Evolutionary conservation across 1,140 invertebrate genomes (phyloP).

Genomic region (Meloidogyne exigua): DNA sequence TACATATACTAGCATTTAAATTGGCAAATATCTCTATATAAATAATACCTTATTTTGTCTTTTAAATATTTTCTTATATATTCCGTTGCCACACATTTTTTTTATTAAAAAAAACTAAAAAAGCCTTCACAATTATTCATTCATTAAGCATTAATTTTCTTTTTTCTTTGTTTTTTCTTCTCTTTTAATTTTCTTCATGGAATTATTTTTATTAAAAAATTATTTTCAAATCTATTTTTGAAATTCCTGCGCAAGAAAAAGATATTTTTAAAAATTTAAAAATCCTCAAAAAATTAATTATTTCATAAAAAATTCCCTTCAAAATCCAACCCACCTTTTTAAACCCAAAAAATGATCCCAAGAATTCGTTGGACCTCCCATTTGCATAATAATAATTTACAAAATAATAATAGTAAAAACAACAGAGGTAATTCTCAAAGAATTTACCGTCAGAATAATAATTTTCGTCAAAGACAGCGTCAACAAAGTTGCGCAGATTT

Average conservation of each 20-base stretch:
- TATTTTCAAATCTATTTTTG: background rate
- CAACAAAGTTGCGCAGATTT: constrained; percentile 1
- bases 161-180: background rate
- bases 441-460: background rate
- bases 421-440: background rate
- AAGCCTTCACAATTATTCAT: background rate
- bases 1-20: background rate
- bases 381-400: background rate
- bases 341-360: background rate
- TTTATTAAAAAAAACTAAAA: background rate
- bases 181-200: background rate
- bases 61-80: background rate
- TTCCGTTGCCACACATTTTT: background rate
- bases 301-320: background rate
- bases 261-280: background rate
- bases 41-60: background rate
- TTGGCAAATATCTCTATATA: background rate
- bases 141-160: background rate
- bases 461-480: background rate
- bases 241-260: background rate
- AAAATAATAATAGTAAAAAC: background rate
- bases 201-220: background rate
- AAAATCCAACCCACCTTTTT: background rate
- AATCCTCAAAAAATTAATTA: background rate
- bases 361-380: background rate